These are phyloP conservation scores for Lanistes nyassanus DNA, from an alignment of 1,140 invertebrate species.

Conservation along the genomic window DNA sequence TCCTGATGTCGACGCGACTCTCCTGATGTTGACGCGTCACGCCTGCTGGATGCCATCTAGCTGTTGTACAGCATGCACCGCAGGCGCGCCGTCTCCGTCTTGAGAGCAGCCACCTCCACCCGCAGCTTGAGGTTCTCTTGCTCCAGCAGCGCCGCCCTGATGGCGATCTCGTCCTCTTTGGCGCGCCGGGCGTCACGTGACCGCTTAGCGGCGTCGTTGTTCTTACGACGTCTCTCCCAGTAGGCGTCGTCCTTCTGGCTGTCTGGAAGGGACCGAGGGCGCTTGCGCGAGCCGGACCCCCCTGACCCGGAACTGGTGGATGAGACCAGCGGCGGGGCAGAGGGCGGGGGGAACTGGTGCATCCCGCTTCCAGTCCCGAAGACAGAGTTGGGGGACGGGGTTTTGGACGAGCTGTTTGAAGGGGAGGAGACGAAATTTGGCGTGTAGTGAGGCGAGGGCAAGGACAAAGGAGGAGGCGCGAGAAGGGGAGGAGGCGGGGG, in stretches of 20 bases:
- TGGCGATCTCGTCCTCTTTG: slow-evolving; percentile 93
- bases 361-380: not conserved
- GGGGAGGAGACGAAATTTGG: slow-evolving; percentile 13
- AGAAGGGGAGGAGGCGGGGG: not conserved
- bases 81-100: slow-evolving; percentile 72
- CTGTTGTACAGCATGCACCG: slow-evolving; percentile 62
- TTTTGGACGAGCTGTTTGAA: slow-evolving; percentile 1
- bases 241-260: slow-evolving; percentile 82
- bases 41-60: slow-evolving; percentile 14
- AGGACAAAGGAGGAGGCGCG: not conserved
- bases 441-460: not conserved
- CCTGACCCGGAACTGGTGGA: slow-evolving; percentile 12
- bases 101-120: slow-evolving; percentile 73
- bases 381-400: slow-evolving; percentile 5
- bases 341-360: slow-evolving; percentile 5
- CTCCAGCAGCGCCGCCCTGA: slow-evolving; percentile 86
- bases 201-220: slow-evolving; percentile 95
- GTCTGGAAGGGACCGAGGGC: slow-evolving; percentile 49
- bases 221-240: slow-evolving; percentile 87
- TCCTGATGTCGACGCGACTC: no score
- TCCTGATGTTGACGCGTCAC: no score
- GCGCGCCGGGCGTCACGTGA: slow-evolving; percentile 88
- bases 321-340: slow-evolving; percentile 20
- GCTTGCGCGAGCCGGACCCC: slow-evolving; percentile 13
- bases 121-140: slow-evolving; percentile 79